Evolutionary conservation across 2,797 vertebrate species (phyloP).

Genomic region (Mus caroli): DNA sequence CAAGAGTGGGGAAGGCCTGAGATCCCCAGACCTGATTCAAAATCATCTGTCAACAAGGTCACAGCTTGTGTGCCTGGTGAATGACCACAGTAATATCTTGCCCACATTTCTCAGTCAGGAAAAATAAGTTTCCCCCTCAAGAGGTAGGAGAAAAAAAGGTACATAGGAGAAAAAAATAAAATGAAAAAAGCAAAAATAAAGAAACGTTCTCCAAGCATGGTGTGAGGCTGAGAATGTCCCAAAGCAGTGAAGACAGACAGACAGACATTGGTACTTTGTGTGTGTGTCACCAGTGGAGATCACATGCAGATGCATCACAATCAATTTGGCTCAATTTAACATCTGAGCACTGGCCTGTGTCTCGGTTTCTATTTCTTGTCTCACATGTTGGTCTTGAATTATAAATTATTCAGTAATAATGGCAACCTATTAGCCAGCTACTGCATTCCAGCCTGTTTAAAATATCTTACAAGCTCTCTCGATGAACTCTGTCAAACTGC

Average conservation of each 20-base stretch:
- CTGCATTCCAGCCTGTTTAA: not conserved
- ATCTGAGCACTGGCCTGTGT: not conserved
- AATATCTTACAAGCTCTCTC: not conserved
- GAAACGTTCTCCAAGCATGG: not conserved
- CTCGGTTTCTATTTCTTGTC: not conserved
- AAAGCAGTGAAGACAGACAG: not conserved
- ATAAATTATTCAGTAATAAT: constrained; percentile 27
- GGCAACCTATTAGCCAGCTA: not conserved
- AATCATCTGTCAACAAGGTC: not conserved
- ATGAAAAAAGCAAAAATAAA: not conserved
- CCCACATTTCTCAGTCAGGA: not conserved
- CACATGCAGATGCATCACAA: not conserved
- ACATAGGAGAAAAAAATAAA: not conserved
- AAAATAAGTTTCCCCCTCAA: not conserved
- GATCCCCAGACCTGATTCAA: not conserved
- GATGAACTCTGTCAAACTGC: no score
- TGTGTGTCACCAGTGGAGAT: not conserved
- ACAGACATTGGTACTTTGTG: rapidly evolving
- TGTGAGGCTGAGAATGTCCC: not conserved
- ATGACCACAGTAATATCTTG: not conserved
- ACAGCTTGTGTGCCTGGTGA: not conserved
- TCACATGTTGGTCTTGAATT: constrained; percentile 18
- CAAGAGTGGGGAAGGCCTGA: not conserved
- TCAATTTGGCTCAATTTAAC: not conserved
- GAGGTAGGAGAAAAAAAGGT: not conserved